phyloP scores from a whole-genome alignment of 2,888 invertebrate species.

The Hanleya hanleyi region DNA sequence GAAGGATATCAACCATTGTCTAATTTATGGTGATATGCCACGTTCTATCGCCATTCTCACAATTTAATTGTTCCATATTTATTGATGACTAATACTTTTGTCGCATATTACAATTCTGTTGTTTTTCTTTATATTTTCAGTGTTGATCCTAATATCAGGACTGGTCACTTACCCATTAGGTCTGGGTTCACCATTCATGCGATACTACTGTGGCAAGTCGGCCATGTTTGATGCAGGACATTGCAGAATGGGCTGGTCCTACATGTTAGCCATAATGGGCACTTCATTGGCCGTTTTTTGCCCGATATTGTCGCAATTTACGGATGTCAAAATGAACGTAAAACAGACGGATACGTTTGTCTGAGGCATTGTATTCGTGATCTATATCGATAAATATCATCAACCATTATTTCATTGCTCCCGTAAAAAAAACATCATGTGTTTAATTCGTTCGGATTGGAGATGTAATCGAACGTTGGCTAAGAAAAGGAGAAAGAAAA shows the following conservation, averaged over 20 bases:
- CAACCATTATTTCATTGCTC: no score
- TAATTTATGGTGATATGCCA: no score
- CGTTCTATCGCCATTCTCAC: no score
- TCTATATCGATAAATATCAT: no score
- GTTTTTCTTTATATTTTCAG: conserved; percentile 62
- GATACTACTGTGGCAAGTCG: conserved; percentile 68
- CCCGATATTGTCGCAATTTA: conserved; percentile 46
- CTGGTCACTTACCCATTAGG: conserved; percentile 74
- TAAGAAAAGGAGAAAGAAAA: no score
- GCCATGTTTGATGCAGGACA: conserved; percentile 66
- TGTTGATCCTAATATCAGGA: conserved; percentile 71
- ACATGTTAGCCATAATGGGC: conserved; percentile 73
- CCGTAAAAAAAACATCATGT: no score
- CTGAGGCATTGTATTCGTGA: background rate
- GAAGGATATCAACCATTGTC: no score
- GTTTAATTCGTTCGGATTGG: no score
- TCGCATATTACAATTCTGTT: no score
- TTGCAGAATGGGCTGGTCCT: conserved; percentile 74
- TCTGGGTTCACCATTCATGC: conserved; percentile 72
- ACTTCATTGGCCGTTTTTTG: conserved; percentile 73
- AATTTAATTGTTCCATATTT: no score
- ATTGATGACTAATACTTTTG: no score
- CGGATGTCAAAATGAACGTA: background rate
- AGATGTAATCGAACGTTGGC: no score
- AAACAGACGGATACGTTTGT: background rate